phyloP scores from a whole-genome alignment of 2,888 invertebrate genomes.

The Mythimna pallens region DNA sequence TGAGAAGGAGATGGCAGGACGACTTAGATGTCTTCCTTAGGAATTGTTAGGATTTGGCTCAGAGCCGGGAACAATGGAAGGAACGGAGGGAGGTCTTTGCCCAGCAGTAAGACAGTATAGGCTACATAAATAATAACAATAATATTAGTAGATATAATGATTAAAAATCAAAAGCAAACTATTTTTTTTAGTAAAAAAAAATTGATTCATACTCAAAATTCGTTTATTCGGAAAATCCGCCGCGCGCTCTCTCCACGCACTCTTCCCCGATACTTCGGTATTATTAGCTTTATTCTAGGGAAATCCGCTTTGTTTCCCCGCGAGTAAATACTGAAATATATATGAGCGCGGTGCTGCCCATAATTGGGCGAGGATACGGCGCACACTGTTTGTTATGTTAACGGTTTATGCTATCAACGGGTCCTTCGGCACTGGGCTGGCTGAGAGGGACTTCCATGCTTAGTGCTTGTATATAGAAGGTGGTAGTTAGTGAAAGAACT shows the following conservation, averaged over 20 bases:
- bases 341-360: conserved; percentile 73
- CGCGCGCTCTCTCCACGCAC: conserved; percentile 31
- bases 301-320: conserved; percentile 78
- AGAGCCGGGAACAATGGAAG: no score
- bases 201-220: neutral
- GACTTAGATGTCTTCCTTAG: no score
- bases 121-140: no score
- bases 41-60: no score
- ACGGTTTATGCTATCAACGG: conserved; percentile 29
- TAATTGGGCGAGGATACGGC: conserved; percentile 59
- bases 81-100: no score
- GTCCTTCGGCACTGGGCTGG: neutral
- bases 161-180: no score
- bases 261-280: conserved; percentile 68
- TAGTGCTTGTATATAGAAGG: no score
- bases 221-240: conserved; percentile 2
- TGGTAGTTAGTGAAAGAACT: no score
- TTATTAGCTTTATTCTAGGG: conserved; percentile 82
- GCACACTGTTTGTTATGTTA: conserved; percentile 45
- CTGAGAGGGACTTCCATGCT: no score
- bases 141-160: no score
- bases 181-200: neutral
- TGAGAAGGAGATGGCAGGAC: no score
- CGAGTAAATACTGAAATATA: conserved; percentile 82
- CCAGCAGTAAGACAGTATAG: no score